These are phyloP conservation scores for Labroides dimidiatus DNA, from an alignment of 2,797 vertebrate species.

Conservation along the genomic window DNA sequence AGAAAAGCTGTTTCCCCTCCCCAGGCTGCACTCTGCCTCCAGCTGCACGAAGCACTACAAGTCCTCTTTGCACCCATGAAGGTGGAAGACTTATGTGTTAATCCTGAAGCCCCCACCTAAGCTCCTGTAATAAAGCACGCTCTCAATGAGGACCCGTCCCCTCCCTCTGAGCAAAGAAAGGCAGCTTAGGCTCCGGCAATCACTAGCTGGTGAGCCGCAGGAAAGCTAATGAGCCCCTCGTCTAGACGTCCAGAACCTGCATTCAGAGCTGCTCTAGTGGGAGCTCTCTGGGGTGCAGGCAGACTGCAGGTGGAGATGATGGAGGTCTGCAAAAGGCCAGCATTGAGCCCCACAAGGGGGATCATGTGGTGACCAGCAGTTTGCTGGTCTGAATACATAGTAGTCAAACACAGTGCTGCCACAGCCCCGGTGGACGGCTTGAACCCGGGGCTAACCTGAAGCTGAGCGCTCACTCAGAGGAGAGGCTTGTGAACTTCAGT, in stretches of 20 bases:
- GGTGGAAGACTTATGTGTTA: slow-evolving; percentile 84
- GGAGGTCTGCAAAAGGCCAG: slow-evolving; percentile 76
- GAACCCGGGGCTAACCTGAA: slow-evolving; percentile 60
- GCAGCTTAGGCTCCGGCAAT: slow-evolving; percentile 81
- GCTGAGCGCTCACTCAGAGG: slow-evolving; percentile 51
- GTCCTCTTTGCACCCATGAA: slow-evolving; percentile 80
- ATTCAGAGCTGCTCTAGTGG: slow-evolving; percentile 66
- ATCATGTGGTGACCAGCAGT: slow-evolving; percentile 70
- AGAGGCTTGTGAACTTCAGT: slow-evolving; percentile 44
- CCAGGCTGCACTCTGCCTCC: slow-evolving; percentile 64
- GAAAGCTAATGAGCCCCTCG: slow-evolving; percentile 86
- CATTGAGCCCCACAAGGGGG: slow-evolving; percentile 62
- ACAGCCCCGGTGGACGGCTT: slow-evolving; percentile 46
- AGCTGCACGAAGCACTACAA: slow-evolving; percentile 72
- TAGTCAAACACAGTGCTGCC: slow-evolving; percentile 49
- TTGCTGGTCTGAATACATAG: slow-evolving; percentile 72
- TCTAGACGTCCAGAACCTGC: slow-evolving; percentile 85
- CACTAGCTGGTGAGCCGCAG: slow-evolving; percentile 80
- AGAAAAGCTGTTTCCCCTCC: slow-evolving; percentile 78
- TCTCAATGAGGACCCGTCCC: slow-evolving; percentile 86
- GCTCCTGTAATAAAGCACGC: slow-evolving; percentile 84
- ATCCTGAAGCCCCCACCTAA: slow-evolving; percentile 81
- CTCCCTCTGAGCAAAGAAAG: slow-evolving; percentile 70
- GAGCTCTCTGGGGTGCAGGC: slow-evolving; percentile 72
- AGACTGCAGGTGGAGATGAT: slow-evolving; percentile 79